Percentiles rank a stretch among this genome's conserved stretches.
Evolutionary conservation across 2,888 invertebrate genomes (phyloP).

Genomic region (Subacronicta megacephala): DNA sequence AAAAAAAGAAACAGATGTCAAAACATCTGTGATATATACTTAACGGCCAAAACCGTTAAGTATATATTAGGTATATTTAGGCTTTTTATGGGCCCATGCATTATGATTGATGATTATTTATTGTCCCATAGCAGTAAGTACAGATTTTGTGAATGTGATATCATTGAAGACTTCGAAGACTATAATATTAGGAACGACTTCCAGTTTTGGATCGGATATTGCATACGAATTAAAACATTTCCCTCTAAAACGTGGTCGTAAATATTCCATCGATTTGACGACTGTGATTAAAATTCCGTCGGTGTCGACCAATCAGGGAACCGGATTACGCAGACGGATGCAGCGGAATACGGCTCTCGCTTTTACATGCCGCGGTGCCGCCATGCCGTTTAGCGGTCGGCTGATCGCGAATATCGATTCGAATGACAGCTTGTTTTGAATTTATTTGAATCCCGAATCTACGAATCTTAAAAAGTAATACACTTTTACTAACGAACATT

Average conservation of each 20-base stretch:
- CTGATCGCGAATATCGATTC: constrained; percentile 16
- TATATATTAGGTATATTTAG: no score
- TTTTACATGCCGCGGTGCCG: constrained; percentile 8
- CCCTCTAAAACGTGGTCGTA: constrained; percentile 16
- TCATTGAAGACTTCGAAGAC: no score
- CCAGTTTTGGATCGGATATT: constrained; percentile 3
- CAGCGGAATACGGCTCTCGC: constrained; percentile 13
- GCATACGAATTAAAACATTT: constrained; percentile 4
- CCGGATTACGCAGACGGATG: constrained; percentile 12
- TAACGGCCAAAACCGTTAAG: no score
- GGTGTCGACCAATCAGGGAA: constrained; percentile 26
- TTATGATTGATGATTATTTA: no score
- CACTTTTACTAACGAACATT: no score
- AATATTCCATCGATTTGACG: constrained; percentile 16
- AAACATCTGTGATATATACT: no score
- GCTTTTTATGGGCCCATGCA: no score
- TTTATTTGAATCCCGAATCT: constrained; percentile 12
- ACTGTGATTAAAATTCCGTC: constrained; percentile 36
- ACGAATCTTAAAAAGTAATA: no score
- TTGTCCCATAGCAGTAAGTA: no score
- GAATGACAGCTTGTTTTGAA: neutral
- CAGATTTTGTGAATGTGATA: no score
- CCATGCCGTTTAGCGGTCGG: constrained; percentile 12
- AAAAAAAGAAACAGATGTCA: no score
- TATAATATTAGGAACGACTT: no score